Evolutionary conservation across 2,888 invertebrate species (phyloP), one percentile per base, ranked within the genome.

Genomic region (Sclerodermus sp.): DNA sequence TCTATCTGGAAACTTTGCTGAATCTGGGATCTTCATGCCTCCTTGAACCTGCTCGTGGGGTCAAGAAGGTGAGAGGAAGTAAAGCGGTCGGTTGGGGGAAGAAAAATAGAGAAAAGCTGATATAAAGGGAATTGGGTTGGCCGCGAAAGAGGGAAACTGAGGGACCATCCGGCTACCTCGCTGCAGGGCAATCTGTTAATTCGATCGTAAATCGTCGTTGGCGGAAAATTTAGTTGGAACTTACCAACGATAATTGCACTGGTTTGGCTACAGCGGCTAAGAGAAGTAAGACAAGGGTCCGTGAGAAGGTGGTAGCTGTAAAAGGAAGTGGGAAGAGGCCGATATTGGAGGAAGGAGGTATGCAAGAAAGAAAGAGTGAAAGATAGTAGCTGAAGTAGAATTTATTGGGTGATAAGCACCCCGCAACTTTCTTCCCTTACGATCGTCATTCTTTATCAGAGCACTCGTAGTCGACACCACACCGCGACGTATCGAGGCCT

Each of bases 181-280:
- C 57, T 50, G 49, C 45, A 49, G 49, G 59, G 60, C 66, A 67
- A 71, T 74, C 68, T 64, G 68, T 71, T 73, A 72, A 74, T 72
- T 72, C 66, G 72, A 71, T 71, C 72, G 68, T 73, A 74, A 74
- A 72, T 74, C 67, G 73, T 72, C 62, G 67, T 72, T 71, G 69
- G 62, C 53, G 63, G 67, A 66, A 67, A 74, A 73, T 74, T 71
- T 66, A 68, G 70, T 66, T 71, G 65, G 62, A 67, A 70, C 66
- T 69, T 64, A 62, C 46, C 53, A 50, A 58, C 67, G 68, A 70
- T 74, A 73, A 74, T 74, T 73, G 71, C 67, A 67, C 53, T 55
- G 67, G 63, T 67, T 67, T 64, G 62, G 60, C 55, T 53, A 54
- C 49, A n/a, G n/a, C n/a, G n/a, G 47, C 54, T n/a, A n/a, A n/a